phyloP scores from a whole-genome alignment of 2,888 invertebrate species.

The Mythimna albipuncta region DNA sequence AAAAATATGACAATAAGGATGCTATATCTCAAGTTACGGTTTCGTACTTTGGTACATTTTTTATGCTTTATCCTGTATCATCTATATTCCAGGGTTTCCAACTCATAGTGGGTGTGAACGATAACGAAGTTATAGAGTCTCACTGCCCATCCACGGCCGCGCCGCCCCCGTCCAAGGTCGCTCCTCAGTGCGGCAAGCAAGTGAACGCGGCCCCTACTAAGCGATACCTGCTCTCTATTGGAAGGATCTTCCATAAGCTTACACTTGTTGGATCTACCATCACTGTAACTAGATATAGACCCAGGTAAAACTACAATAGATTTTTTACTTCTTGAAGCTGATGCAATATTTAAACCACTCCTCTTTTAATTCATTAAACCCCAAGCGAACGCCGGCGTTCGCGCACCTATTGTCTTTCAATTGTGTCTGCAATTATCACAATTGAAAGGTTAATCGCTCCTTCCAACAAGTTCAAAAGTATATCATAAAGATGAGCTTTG shows the following conservation, averaged over 20 bases:
- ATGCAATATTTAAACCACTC: not conserved
- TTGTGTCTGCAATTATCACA: no score
- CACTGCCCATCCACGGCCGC: constrained; percentile 82
- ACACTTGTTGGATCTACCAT: constrained; percentile 96
- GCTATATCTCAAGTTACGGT: not conserved
- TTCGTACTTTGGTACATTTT: not conserved
- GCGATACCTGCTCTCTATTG: constrained; percentile 97
- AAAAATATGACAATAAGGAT: no score
- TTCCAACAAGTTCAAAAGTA: not conserved
- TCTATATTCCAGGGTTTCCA: constrained; percentile 93
- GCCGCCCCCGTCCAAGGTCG: constrained; percentile 86
- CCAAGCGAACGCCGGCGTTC: no score
- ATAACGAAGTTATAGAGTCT: constrained; percentile 84
- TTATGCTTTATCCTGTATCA: not conserved
- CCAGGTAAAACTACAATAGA: constrained; percentile 92
- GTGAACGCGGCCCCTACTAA: constrained; percentile 88
- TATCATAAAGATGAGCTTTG: not conserved
- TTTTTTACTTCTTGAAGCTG: not conserved
- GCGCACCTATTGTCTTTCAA: no score
- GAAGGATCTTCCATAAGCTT: constrained; percentile 98
- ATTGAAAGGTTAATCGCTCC: no score
- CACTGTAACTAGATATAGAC: constrained; percentile 97
- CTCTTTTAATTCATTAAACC: no score
- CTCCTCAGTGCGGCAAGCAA: constrained; percentile 84
- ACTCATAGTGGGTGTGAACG: constrained; percentile 92